Conservation (phyloP, 2,888 invertebrate species). For the Drosophila pullipes region DNA sequence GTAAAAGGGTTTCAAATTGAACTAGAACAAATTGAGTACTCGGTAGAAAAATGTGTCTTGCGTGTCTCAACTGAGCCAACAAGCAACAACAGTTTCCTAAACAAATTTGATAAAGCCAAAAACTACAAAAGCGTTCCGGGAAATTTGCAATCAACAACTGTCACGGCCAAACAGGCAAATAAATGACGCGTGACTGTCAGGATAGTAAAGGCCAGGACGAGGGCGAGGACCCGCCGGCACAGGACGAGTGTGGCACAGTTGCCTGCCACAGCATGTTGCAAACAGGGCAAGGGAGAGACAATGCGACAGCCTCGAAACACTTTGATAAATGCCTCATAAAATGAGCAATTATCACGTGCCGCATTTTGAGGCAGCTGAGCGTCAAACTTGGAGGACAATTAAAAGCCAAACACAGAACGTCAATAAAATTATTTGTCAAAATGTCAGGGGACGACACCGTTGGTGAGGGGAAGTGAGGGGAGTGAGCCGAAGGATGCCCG, state of each 20-base stretch:
- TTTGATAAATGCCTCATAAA: conserved; percentile 81
- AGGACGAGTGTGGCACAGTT: conserved; percentile 3
- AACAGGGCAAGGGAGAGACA: conserved; percentile 27
- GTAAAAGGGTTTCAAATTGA: not conserved
- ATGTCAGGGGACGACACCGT: conserved; percentile 61
- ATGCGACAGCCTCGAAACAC: conserved; percentile 44
- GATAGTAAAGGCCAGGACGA: conserved; percentile 25
- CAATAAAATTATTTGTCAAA: conserved; percentile 84
- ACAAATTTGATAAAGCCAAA: conserved; percentile 22
- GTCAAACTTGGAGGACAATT: conserved; percentile 65
- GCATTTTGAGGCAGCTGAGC: conserved; percentile 48
- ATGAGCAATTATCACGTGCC: conserved; percentile 82
- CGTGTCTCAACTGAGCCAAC: not conserved
- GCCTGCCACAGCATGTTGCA: conserved; percentile 52
- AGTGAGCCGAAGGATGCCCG: conserved; percentile 26
- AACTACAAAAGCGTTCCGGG: conserved; percentile 30
- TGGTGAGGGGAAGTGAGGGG: conserved; percentile 23
- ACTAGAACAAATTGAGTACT: not conserved
- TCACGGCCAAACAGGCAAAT: conserved; percentile 70
- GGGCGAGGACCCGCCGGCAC: not conserved
- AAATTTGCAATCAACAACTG: conserved; percentile 70
- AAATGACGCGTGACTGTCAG: conserved; percentile 77
- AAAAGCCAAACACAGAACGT: conserved; percentile 77
- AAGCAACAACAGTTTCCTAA: conserved; percentile 17
- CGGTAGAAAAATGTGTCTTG: not conserved